Base-by-base conservation (phyloP, 2,888 invertebrate genomes). In the Blastobasis lacticolella region DNA sequence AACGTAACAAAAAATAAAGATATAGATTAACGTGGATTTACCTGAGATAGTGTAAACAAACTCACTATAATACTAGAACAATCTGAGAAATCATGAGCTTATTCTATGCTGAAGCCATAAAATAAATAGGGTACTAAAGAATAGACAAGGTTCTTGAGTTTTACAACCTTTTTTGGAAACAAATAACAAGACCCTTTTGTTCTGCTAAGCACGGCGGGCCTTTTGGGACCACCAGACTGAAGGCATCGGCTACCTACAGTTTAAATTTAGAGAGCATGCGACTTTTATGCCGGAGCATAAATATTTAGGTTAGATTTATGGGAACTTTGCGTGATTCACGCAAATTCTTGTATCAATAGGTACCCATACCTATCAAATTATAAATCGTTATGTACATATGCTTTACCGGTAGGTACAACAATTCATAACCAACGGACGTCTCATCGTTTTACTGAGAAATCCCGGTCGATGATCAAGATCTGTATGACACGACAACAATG, bases 371-470 rank as follows among this genome's bases (percentile, higher is more conserved):
- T 23, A 23, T 23, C 23, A 23, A 23, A 23, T 23, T 23, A 23
- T 23, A 23, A 23, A 23, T 2, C 23, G 3, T 23, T 23, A 23
- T 23, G 23, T 23, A 23, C 23, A 3, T 23, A 23, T 23, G 23
- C 23, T 23, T 23, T 23, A 23, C 23, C 23, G 23, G 23, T 23
- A 23, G 23, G 23, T 23, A 23, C 23, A 23, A 23, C 23, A 23
- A 23, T 23, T 23, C 23, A 23, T 23, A 23, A 23, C 23, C 23
- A 3, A 23, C 23, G 23, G 23, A 23, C 23, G 23, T 23, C 71
- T 70, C 69, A 75, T 81, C 71, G 77, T 72, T 73, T 75, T 84
- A 80, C 78, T 69, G 62, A 75, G 77, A 83, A 84, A 23, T 3
- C 23, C 81, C 80, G 80, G 79, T 81, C 72, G 58, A 54, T 61